Evolutionary conservation across 2,797 vertebrate species (phyloP).

Genomic region (Perodicticus potto): DNA sequence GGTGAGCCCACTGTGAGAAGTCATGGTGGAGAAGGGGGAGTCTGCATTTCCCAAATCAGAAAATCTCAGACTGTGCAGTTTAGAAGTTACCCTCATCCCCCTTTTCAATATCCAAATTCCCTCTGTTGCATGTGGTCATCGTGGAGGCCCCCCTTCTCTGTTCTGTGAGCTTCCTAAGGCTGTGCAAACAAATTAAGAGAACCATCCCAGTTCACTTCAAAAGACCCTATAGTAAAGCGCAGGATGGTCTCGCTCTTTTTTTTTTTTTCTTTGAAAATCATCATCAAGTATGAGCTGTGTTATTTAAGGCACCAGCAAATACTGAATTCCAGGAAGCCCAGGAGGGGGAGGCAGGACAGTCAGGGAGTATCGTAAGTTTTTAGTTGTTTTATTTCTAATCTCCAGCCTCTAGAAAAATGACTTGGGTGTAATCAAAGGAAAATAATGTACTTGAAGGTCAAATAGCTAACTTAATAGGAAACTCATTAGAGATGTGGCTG

Average conservation of each 20-base stretch:
- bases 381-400: slow-evolving; percentile 84
- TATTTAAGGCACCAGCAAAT: slow-evolving; percentile 82
- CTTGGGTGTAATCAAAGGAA: slow-evolving; percentile 86
- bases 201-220: background rate
- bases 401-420: slow-evolving; percentile 83
- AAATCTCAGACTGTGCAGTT: background rate
- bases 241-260: background rate
- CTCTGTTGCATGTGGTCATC: background rate
- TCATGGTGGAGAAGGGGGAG: fast-evolving
- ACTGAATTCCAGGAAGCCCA: slow-evolving; percentile 85
- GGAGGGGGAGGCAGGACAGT: slow-evolving; percentile 76
- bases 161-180: slow-evolving; percentile 3
- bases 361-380: slow-evolving; percentile 80
- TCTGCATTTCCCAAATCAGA: background rate
- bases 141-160: background rate
- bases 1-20: background rate
- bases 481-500: slow-evolving; percentile 85
- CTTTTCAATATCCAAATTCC: background rate
- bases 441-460: slow-evolving; percentile 86
- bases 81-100: background rate
- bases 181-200: background rate
- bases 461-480: slow-evolving; percentile 88
- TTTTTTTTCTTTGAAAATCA: slow-evolving; percentile 18
- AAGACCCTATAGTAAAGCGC: background rate
- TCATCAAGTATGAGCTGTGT: slow-evolving; percentile 54